Evolutionary conservation across 2,797 vertebrate genomes (phyloP), one percentile per base, ranked within the genome.

Genomic region (Carapus acus): DNA sequence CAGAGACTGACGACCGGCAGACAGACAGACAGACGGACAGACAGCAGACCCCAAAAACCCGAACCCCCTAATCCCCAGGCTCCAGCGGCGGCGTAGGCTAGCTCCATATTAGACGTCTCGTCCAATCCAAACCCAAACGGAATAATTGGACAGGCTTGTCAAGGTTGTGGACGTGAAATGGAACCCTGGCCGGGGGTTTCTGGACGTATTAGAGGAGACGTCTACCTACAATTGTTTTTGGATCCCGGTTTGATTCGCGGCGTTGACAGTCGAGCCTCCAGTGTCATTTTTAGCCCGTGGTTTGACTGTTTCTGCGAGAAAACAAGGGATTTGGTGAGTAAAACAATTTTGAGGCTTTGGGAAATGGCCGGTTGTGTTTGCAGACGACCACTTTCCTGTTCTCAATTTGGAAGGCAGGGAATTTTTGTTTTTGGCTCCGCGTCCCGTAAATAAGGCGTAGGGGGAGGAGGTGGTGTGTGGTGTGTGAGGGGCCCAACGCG

Each of bases 51-150:
- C 39, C 7, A 24, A 34, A 46, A 39, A 58, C 53, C 43, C 73
- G 73, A 67, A 78, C 78, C 64, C 77, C 54, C 64, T 81, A 76
- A 79, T 74, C 68, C 71, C 59, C 53, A n/a, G 62, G 79, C 71
- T 78, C 58, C 69, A 62, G 62, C 52, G 69, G 71, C 58, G 73
- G 49, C 54, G 75, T 51, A 37, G 55, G 38, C 56, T 64, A 57
- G 54, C 73, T 80, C 69, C 67, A 79, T 71, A 72, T 76, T 65
- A 69, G 61, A 64, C 1, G 12, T 45, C 55, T 19, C 18, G 24
- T 75, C 70, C 78, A 73, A 78, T 60, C 60, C 58, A 76, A 81
- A 82, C 64, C 55, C 22, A 41, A 57, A 43, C 67, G 53, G 44
- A 70, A 72, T 67, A 54, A 31, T 61, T 69, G 19, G 31, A 18